Base-by-base conservation (phyloP, 2,888 invertebrate genomes). In the Dendrolimus houi region DNA sequence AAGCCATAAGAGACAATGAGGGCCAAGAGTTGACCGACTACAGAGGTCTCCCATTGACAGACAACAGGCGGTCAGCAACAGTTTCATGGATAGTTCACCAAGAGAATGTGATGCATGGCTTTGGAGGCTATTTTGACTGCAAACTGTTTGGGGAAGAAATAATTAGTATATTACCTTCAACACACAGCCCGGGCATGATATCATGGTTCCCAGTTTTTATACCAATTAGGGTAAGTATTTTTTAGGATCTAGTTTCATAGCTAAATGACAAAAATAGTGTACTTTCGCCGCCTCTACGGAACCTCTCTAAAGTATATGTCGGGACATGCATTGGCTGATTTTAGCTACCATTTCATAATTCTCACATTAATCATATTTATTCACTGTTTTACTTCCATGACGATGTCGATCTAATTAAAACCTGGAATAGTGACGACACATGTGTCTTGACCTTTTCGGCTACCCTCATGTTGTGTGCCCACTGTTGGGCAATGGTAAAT, bases 191-290 rank as follows among this genome's bases (percentile, higher is more conserved):
- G 1, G 97, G 96, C 67, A 97, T 99, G 97, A 96, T 98, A 73
- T 98, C 98, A 62, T 99, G 99, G 99, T 99, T 99, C 81, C 98
- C 99, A 8, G 96, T 98, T 64, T 96, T 96, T 70, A 98, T 99
- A 77, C 99, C 99, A 9, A 93, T 98, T 54, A 92, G 92, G 86
- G 96, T 96, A 87, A 57, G 53, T 40, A 52, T 52, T 7, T 12
- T 9, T 14, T 54, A 13, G 12, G 54, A 52, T 42, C 12, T 40
- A 55, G 9, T 52, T 12, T 6, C 29, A 29, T 29, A 29, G 3
- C 29, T 29, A 29, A 29, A 29, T 29, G 29, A 29, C 29, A 29
- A 29, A 3, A 29, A 29, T 29, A 29, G 29, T 29, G 3, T 3
- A 29, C 6, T 29, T 6, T 29, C 29, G 6, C 6, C 6, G 6